A percentile compares a stretch with the other conserved stretches of the same genome.
These are phyloP conservation scores for Pogonus chalceus DNA, from an alignment of 1,140 invertebrate species.

Conservation along the genomic window DNA sequence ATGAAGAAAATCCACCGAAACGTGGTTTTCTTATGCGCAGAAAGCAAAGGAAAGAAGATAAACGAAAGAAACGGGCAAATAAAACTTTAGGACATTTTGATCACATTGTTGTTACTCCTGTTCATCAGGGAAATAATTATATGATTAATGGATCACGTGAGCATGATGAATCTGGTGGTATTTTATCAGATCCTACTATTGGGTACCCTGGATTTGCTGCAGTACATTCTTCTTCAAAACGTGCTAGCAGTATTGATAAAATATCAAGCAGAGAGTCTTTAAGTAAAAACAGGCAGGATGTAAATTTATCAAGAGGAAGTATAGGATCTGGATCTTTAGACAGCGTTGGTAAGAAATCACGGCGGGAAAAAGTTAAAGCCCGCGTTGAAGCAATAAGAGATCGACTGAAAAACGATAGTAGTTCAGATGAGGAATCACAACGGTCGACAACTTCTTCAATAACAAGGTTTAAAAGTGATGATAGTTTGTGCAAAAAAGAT, in stretches of 20 bases:
- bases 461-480: constrained; percentile 53
- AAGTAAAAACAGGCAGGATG: constrained; percentile 18
- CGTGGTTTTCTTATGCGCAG: constrained; percentile 37
- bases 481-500: constrained; percentile 48
- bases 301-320: constrained; percentile 14
- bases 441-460: constrained; percentile 54
- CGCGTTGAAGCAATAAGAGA: constrained; percentile 51
- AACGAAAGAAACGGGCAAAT: constrained; percentile 24
- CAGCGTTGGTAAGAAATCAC: constrained; percentile 40
- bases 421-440: constrained; percentile 60
- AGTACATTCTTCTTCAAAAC: constrained; percentile 22
- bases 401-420: constrained; percentile 48
- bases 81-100: constrained; percentile 39
- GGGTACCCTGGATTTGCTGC: constrained; percentile 35
- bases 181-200: constrained; percentile 30
- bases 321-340: constrained; percentile 41
- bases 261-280: constrained; percentile 18
- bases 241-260: neutral
- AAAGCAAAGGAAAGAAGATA: constrained; percentile 36
- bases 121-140: constrained; percentile 29
- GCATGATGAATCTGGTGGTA: constrained; percentile 35
- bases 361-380: constrained; percentile 50
- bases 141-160: constrained; percentile 33
- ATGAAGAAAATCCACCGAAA: constrained; percentile 45
- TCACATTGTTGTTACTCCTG: constrained; percentile 36